Base-by-base conservation (phyloP, 2,888 invertebrate species). In the Mesodorylaimus sp. region DNA sequence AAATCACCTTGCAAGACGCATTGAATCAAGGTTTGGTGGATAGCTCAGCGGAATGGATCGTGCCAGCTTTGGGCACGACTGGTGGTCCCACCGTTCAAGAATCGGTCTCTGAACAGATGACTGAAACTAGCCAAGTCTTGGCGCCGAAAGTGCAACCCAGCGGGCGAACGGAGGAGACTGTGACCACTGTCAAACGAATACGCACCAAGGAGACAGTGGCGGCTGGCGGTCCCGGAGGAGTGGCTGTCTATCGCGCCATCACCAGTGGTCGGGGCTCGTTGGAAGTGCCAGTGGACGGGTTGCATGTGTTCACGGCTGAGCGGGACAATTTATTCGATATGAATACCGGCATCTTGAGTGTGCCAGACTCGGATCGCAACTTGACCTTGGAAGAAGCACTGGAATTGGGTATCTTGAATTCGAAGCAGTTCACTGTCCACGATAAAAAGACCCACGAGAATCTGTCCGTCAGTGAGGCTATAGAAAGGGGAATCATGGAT, bases 311-410 rank as follows among this genome's bases (percentile, higher is more conserved):
- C 48, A 82, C 86, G 60, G 87, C 88, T 2, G 84, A 91, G 55
- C 75, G 80, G 38, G 78, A 80, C 62, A 79, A 79, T 49, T 68
- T 85, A 2, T 83, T 89, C 59, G 82, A 91, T 67, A 80, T 88
- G 1, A 72, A 76, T 0, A 78, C 77, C 1, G 91, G 93, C 2
- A 70, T 83, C 32, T 85, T 91, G 59, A 77, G 79, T 19, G 82
- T 91, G 55, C 83, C 84, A 1, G 81, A 81, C 16, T 85, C 87
- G 3, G 86, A 87, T 65, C 75, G 84, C 57, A 71, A 81, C 49
- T 77, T 86, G 42, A 80, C 81, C 52, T 80, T 91, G 57, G 79
- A 83, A 66, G 88, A 89, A 67, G 85, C 63, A 28, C 56, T 63
- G 47, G 74, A 47, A 73, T 75, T 52, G 80, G 81, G 50, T 49